Conservation (phyloP, 2,888 invertebrate species). For the Melanostoma scalare region DNA sequence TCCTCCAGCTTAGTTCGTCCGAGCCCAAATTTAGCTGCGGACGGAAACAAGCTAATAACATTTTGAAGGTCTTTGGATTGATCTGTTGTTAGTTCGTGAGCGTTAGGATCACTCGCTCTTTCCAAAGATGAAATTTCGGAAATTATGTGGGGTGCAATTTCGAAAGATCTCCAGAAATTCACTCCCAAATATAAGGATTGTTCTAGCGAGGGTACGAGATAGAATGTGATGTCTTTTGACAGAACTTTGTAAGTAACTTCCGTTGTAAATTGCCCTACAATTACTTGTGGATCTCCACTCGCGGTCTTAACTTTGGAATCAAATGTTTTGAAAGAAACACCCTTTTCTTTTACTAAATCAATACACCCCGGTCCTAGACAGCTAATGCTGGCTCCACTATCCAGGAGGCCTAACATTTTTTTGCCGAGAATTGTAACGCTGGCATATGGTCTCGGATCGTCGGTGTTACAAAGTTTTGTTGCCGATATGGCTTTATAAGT, state of each 20-base stretch:
- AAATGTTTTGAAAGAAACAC: neutral
- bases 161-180: conserved; percentile 1
- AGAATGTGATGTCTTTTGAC: too few relatives aligned
- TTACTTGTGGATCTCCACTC: conserved; percentile 1
- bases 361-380: neutral
- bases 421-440: neutral
- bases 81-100: too few relatives aligned
- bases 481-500: neutral
- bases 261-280: neutral
- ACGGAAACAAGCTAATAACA: too few relatives aligned
- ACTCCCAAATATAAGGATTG: neutral
- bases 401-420: neutral
- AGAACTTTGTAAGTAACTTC: neutral
- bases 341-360: neutral
- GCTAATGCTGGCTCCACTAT: neutral
- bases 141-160: neutral
- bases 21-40: too few relatives aligned
- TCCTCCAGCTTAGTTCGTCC: too few relatives aligned
- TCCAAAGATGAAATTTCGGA: neutral
- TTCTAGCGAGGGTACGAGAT: neutral
- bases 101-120: too few relatives aligned
- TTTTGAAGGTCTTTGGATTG: too few relatives aligned
- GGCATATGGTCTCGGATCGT: conserved; percentile 7
- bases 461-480: neutral
- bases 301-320: neutral